Evolutionary conservation across 2,888 invertebrate species (phyloP).

Genomic region (Ophraella communa): DNA sequence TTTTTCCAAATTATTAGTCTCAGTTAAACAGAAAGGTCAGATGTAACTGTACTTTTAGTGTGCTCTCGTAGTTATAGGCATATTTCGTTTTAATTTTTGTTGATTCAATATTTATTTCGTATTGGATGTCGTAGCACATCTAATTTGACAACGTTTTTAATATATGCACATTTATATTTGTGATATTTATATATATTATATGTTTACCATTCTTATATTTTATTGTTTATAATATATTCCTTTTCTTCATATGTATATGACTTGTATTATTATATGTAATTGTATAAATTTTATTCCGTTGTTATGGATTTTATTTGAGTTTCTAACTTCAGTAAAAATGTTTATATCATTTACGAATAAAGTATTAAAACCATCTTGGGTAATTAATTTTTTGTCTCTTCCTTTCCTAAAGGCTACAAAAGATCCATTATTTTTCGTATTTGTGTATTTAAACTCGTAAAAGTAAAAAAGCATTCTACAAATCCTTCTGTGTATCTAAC

Average conservation of each 20-base stretch:
- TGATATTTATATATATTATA: conserved; percentile 43
- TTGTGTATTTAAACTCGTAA: too few species aligned
- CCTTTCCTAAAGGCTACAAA: too few species aligned
- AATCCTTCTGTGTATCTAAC: too few species aligned
- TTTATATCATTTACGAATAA: conserved; percentile 23
- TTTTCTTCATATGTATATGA: conserved; percentile 28
- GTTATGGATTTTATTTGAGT: conserved; percentile 38
- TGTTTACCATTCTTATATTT: conserved; percentile 41
- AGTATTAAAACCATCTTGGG: not conserved
- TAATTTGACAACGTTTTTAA: conserved; percentile 30
- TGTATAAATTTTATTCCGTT: conserved; percentile 49
- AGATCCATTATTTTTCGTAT: too few species aligned
- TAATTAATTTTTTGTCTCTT: too few species aligned
- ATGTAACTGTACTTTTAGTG: too few species aligned
- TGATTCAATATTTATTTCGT: conserved; percentile 8
- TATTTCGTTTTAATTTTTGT: conserved; percentile 16
- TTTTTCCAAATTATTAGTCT: too few species aligned
- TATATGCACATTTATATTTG: conserved; percentile 41
- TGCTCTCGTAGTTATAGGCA: not conserved
- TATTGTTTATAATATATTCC: conserved; percentile 37
- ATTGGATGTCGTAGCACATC: not conserved
- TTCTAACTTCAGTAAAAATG: conserved; percentile 12
- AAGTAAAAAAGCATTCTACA: too few species aligned
- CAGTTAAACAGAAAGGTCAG: too few species aligned
- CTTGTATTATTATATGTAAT: conserved; percentile 39